A percentile compares a stretch with the other conserved stretches of the same genome.
Conservation (phyloP, 2,797 vertebrate species). For the Neopelma chrysocephalum region DNA sequence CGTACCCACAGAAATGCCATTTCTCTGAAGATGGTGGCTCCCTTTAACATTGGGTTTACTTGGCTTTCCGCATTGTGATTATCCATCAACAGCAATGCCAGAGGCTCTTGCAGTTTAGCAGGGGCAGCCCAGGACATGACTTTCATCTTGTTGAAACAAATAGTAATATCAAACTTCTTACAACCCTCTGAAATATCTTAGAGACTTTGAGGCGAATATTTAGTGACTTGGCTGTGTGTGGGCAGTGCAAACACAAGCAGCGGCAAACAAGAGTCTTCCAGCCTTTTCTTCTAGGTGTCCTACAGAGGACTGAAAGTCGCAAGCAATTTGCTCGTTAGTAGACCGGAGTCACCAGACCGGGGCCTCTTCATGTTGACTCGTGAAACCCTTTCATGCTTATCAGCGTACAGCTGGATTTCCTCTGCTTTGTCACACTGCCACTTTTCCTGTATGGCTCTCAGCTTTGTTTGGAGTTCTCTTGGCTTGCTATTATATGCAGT, state of each 20-base stretch:
- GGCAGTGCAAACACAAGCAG: constrained; percentile 13
- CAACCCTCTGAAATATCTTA: neutral
- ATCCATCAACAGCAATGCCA: neutral
- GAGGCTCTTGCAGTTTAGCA: neutral
- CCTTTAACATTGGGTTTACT: neutral
- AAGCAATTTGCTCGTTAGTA: neutral
- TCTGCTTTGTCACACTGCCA: constrained; percentile 58
- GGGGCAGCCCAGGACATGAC: neutral
- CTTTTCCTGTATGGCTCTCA: constrained; percentile 64
- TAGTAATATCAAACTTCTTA: neutral
- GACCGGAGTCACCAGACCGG: neutral
- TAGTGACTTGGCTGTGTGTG: neutral
- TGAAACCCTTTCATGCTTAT: constrained; percentile 63
- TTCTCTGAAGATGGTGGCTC: neutral
- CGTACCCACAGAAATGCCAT: neutral
- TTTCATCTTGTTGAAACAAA: constrained; percentile 32
- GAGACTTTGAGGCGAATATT: constrained; percentile 6
- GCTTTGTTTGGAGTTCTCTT: constrained; percentile 64
- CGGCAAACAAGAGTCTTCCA: neutral
- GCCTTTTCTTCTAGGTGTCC: neutral
- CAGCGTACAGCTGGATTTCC: constrained; percentile 62
- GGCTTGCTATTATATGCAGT: constrained; percentile 42
- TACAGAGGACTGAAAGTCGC: neutral
- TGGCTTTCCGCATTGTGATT: neutral
- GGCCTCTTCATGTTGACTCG: constrained; percentile 43